Evolutionary conservation across 2,113 vertebrate species (phyloP).

Genomic region (Pterocles burchelli): DNA sequence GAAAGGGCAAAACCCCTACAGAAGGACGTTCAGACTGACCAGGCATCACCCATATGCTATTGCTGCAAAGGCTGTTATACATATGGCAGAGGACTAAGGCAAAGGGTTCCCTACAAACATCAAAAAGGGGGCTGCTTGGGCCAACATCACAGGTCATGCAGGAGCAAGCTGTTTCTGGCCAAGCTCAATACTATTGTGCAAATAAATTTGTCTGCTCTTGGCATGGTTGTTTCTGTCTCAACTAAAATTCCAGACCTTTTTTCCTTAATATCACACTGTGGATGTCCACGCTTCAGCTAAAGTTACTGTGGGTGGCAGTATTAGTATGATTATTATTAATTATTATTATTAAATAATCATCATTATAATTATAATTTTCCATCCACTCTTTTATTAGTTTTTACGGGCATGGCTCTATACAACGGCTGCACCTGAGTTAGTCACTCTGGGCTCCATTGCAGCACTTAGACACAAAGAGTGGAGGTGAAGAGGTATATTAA

Average conservation of each 20-base stretch:
- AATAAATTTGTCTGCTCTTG: not conserved
- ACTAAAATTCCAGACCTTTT: not conserved
- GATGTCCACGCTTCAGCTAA: not conserved
- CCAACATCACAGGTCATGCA: not conserved
- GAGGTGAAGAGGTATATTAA: not conserved
- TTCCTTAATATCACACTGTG: not conserved
- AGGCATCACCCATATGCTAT: not conserved
- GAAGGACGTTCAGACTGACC: not conserved
- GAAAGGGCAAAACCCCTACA: not conserved
- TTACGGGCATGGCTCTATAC: not conserved
- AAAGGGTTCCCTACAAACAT: not conserved
- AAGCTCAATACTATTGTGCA: not conserved
- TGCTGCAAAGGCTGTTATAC: not conserved
- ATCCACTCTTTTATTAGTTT: not conserved
- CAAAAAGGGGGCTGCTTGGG: fast-evolving
- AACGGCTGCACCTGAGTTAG: not conserved
- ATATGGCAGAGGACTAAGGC: not conserved
- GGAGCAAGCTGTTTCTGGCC: not conserved
- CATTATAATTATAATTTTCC: not conserved
- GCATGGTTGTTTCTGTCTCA: not conserved
- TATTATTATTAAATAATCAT: not conserved
- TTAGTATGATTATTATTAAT: not conserved
- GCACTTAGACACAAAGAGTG: not conserved
- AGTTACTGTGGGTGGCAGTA: not conserved
- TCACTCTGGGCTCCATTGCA: not conserved